Evolutionary conservation across 1,140 invertebrate species (phyloP).

Genomic region (Leptopilina clavipes): DNA sequence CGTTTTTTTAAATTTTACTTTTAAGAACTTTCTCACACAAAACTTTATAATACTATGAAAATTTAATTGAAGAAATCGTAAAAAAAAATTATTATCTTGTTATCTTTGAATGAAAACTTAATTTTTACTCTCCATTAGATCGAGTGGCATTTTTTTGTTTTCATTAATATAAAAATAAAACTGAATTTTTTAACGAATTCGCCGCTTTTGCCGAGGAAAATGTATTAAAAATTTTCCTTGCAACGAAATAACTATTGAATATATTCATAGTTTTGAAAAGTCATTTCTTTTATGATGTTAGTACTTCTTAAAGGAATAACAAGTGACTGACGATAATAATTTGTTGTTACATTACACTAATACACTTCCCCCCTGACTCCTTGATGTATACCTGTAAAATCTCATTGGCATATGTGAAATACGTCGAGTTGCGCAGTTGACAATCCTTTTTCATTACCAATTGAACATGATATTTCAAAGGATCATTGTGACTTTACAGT

Average conservation of each 20-base stretch:
- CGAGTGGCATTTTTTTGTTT: neutral
- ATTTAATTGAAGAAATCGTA: too few relatives aligned
- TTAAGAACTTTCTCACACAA: neutral
- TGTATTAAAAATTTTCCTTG: neutral
- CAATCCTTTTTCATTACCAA: neutral
- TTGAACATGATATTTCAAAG: neutral
- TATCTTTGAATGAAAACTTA: too few relatives aligned
- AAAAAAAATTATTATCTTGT: too few relatives aligned
- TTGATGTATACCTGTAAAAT: neutral
- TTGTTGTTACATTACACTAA: constrained; percentile 22
- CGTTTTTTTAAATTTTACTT: neutral
- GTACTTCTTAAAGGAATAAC: neutral
- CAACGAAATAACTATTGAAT: neutral
- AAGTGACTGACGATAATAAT: constrained; percentile 25
- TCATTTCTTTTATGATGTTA: neutral
- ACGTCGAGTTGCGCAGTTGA: constrained; percentile 19
- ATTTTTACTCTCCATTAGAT: neutral
- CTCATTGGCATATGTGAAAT: constrained; percentile 1
- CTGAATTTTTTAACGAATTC: neutral
- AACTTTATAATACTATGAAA: neutral
- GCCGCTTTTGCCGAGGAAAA: neutral
- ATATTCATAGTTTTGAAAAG: neutral
- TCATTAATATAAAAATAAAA: neutral
- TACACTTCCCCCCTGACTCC: constrained; percentile 2
- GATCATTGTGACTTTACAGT: neutral